Evolutionary conservation across 2,888 invertebrate genomes (phyloP), one percentile per base, ranked within the genome.

Genomic region (Xanthia icteritia): DNA sequence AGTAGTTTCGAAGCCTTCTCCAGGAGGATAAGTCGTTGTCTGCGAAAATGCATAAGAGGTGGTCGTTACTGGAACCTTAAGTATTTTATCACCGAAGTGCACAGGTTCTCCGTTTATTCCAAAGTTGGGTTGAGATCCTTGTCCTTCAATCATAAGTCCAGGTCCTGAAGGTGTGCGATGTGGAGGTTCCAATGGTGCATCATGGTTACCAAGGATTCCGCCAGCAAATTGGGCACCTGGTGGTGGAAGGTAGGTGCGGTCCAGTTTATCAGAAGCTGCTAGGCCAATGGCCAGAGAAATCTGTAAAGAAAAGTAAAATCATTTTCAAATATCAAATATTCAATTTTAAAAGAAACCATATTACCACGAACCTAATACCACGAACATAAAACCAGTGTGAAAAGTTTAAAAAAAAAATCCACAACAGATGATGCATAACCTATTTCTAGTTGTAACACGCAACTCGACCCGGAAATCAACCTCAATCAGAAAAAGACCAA

Each of bases 191-290:
- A 94, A 84, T 6, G 95, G 95, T 9, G 86, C 87, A 74, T 92
- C 89, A 23, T 94, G 89, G 27, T 90, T 92, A 45, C 89, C 93
- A 71, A 91, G 89, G 4, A 87, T 90, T 20, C 95, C 95, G 65
- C 94, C 96, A 80, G 95, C 83, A 69, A 89, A 91, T 77, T 93
- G 90, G 1, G 94, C 92, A 76, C 93, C 94, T 2, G 93, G 92
- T 54, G 96, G 96, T 73, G 96, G 96, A 56, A 96, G 91, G 66
- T 96, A 96, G 1, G 90, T 92, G 65, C 93, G 89, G 74, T 95
- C 93, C 42, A 96, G 82, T 82, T 95, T 95, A 48, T 95, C 95
- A 5, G 92, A 85, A 31, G 88, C 85, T 27, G 86, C 89, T 74
- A 94, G 88, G 86, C 92, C 90, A 74, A 93, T 56, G 65, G 89